Base-by-base conservation (phyloP, 1,140 invertebrate species). In the Pogonognathellus flavescens region DNA sequence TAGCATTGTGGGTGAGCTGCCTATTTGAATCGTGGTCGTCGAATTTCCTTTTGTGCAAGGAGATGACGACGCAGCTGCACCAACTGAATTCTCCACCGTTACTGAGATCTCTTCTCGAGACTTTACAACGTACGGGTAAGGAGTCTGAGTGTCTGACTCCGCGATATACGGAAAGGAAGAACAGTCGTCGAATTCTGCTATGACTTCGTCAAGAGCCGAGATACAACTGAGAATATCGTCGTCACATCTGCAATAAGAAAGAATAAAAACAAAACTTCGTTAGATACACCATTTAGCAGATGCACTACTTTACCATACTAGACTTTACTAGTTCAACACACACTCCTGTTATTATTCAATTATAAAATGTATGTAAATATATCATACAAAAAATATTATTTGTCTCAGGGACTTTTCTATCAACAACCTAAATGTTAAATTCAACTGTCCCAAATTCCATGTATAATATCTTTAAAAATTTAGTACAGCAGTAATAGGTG, bases 161-260 rank as follows among this genome's bases (percentile, higher is more conserved):
- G 49, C 9, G 41, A 31, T 13, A 50, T 81, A 81, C 18, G 80
- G 80, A 81, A 81, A 52, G 11, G 80, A 81, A 53, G 80, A 55
- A 31, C 70, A 76, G 81, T 89, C 88, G 70, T 89, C 87, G 80
- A 88, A 89, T 76, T 89, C 85, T 13, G 85, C 87, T 57, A 89
- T 88, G 10, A 89, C 87, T 86, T 89, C 88, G 76, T 89, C 88
- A 84, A 89, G 76, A 9, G 86, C 87, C 10, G 87, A 87, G 55
- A 89, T 87, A 55, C 87, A 87, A 62, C 85, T 89, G 55, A 89
- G 80, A 31, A 89, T 89, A 62, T 89, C 88, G 60, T 89, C 88
- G 60, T 89, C 88, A 84, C 86, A 86, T 87, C 88, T 89, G 88
- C 52, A 85, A 85, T 41, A 76, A 16, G 31, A 76, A 76, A 25